Evolutionary conservation across 2,113 vertebrate species (phyloP).

Genomic region (Notiomystis cincta): DNA sequence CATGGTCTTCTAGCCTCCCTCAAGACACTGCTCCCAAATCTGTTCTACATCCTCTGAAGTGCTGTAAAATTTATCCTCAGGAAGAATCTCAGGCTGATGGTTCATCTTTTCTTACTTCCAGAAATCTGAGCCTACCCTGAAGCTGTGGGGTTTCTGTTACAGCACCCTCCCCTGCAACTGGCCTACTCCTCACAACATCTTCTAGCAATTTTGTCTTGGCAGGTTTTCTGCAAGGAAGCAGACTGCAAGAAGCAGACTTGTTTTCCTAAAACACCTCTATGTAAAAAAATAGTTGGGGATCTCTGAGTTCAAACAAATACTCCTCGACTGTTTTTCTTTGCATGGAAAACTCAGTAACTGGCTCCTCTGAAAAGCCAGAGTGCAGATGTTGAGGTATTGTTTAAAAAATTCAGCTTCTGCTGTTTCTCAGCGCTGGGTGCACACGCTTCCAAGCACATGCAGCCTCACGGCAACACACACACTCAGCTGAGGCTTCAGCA

Average conservation of each 20-base stretch:
- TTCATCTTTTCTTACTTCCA: not conserved
- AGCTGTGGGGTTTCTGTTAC: not conserved
- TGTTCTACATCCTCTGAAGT: not conserved
- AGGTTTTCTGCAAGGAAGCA: not conserved
- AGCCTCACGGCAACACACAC: accelerated
- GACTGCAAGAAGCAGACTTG: not conserved
- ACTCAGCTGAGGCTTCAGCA: not conserved
- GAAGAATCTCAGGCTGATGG: not conserved
- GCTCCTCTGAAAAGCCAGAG: not conserved
- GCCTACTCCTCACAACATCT: not conserved
- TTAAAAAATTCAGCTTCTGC: not conserved
- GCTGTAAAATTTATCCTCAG: not conserved
- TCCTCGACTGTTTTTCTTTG: not conserved
- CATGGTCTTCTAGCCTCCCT: not conserved
- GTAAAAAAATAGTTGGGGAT: not conserved
- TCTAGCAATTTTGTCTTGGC: constrained; percentile 4
- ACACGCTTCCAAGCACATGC: not conserved
- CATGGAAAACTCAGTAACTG: not conserved
- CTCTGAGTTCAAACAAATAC: not conserved
- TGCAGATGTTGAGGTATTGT: accelerated
- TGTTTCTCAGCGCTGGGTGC: accelerated
- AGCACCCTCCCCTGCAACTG: not conserved
- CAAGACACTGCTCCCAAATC: not conserved
- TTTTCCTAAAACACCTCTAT: not conserved
- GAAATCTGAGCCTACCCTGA: not conserved